Evolutionary conservation across 2,113 vertebrate species (phyloP).

Genomic region (Spea multiplicata): DNA sequence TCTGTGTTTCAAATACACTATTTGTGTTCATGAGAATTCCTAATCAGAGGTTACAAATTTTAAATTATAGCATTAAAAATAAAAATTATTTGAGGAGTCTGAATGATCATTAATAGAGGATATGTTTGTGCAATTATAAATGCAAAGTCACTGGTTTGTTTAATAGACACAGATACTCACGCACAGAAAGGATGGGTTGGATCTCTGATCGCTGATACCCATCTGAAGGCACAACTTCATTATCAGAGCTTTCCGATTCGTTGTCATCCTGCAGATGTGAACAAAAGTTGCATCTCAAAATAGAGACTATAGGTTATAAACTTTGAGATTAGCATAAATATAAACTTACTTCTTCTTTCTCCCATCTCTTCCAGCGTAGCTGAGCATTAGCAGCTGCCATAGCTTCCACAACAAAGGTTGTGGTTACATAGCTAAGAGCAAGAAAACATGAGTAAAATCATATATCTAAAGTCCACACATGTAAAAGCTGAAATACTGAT

Average conservation of each 20-base stretch:
- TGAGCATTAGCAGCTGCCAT: constrained; percentile 97
- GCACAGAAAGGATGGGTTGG: constrained; percentile 86
- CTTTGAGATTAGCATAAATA: too few species aligned
- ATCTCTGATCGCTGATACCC: constrained; percentile 77
- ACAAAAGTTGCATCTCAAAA: neutral
- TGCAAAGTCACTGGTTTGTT: too few species aligned
- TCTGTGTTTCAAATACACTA: too few species aligned
- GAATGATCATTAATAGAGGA: too few species aligned
- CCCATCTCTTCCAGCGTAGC: constrained; percentile 89
- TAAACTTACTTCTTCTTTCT: constrained; percentile 75
- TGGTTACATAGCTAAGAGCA: constrained; percentile 87
- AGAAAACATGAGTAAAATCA: neutral
- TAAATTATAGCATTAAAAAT: too few species aligned
- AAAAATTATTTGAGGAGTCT: too few species aligned
- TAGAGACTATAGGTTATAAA: neutral
- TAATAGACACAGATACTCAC: constrained; percentile 70
- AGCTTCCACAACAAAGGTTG: constrained; percentile 94
- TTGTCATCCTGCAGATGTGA: constrained; percentile 56
- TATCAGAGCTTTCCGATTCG: constrained; percentile 82
- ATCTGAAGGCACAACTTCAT: constrained; percentile 69
- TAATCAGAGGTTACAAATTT: too few species aligned
- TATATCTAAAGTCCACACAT: too few species aligned
- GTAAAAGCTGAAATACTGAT: too few species aligned
- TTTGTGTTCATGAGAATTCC: too few species aligned
- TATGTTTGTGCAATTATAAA: too few species aligned